phyloP scores from a whole-genome alignment of 2,888 invertebrate species.

The Ctena decussata region DNA sequence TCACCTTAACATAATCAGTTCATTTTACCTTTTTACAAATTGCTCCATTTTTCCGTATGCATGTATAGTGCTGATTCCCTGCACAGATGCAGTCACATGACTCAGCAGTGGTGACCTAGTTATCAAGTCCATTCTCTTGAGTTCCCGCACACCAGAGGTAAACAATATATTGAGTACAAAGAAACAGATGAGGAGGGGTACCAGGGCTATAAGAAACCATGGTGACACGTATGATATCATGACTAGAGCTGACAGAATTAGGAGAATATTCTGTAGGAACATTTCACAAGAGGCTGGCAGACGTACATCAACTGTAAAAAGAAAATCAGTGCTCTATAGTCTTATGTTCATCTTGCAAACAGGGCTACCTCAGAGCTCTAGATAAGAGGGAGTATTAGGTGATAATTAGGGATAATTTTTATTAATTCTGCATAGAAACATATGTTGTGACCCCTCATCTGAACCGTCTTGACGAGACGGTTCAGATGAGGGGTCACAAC shows the following conservation, averaged over 20 bases:
- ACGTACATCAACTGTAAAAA: constrained; percentile 76
- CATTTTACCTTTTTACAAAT: constrained; percentile 79
- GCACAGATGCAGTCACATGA: constrained; percentile 89
- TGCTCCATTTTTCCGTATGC: constrained; percentile 89
- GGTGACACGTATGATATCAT: constrained; percentile 95
- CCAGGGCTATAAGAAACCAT: constrained; percentile 86
- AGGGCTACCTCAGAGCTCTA: too few species aligned
- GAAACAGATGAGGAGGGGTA: constrained; percentile 86
- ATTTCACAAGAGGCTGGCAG: constrained; percentile 89
- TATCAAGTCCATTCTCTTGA: constrained; percentile 88
- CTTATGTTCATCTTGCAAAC: too few species aligned
- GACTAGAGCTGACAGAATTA: constrained; percentile 93
- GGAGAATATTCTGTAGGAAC: constrained; percentile 89
- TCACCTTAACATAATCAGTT: too few species aligned
- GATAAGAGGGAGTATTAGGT: too few species aligned
- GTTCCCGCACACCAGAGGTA: constrained; percentile 85
- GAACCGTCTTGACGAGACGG: too few species aligned
- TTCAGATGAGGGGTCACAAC: too few species aligned
- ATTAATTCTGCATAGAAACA: too few species aligned
- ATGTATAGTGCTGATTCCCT: constrained; percentile 89
- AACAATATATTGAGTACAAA: constrained; percentile 85
- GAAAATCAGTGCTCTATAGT: too few species aligned
- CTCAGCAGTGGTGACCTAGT: constrained; percentile 89
- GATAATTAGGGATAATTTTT: too few species aligned
- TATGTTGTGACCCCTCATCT: too few species aligned